phyloP scores from a whole-genome alignment of 2,113 vertebrate genomes.

The Poeciliopsis retropinna region DNA sequence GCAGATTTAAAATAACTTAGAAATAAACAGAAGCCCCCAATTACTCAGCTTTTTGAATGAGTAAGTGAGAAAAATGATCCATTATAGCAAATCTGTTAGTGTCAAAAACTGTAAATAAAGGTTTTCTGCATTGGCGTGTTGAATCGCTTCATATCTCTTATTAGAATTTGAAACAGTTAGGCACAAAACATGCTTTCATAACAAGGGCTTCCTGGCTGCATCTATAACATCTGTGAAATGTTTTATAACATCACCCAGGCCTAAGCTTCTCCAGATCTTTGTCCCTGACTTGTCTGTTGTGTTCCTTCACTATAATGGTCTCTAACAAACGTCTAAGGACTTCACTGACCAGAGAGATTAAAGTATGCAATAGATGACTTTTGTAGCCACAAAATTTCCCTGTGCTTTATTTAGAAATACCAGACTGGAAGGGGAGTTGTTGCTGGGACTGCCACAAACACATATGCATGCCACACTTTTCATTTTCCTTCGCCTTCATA shows the following conservation, averaged over 20 bases:
- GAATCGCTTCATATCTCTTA: neutral
- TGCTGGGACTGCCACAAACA: too few relatives aligned
- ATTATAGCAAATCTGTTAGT: neutral
- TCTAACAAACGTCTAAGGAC: too few relatives aligned
- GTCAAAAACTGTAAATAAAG: neutral
- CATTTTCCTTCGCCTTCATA: too few relatives aligned
- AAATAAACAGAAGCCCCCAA: neutral
- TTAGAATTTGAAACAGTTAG: neutral
- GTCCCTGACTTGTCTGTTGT: neutral
- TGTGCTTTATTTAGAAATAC: too few relatives aligned
- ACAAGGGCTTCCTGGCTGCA: neutral
- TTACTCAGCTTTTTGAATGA: neutral
- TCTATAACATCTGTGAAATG: neutral
- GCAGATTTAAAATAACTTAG: neutral
- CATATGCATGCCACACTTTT: too few relatives aligned
- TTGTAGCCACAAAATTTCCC: too few relatives aligned
- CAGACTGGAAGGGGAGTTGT: too few relatives aligned
- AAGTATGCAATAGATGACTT: too few relatives aligned
- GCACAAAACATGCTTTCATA: neutral
- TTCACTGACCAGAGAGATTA: too few relatives aligned
- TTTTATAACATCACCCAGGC: too few relatives aligned
- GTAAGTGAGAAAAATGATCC: neutral
- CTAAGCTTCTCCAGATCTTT: too few relatives aligned
- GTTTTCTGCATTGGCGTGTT: neutral
- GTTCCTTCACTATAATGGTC: too few relatives aligned